phyloP scores from a whole-genome alignment of 2,888 invertebrate genomes.

The Chromoteleia sp. region DNA sequence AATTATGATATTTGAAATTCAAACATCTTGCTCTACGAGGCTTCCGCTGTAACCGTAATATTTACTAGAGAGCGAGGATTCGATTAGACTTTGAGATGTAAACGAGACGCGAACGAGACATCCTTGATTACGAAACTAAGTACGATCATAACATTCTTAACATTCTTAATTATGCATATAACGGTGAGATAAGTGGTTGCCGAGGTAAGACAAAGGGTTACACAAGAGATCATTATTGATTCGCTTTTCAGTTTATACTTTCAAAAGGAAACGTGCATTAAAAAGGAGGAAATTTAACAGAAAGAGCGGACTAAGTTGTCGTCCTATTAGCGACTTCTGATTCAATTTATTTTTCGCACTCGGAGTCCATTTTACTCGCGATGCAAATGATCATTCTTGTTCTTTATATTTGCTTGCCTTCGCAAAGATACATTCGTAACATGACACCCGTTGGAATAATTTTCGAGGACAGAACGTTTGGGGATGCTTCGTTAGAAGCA shows the following conservation, averaged over 20 bases:
- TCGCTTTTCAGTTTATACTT: not conserved
- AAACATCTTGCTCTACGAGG: not conserved
- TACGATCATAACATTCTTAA: constrained; percentile 1
- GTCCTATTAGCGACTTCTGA: constrained; percentile 31
- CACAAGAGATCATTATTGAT: not conserved
- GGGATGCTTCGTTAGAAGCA: not conserved
- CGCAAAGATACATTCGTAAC: constrained; percentile 24
- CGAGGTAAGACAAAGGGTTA: constrained; percentile 1
- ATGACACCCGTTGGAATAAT: constrained; percentile 11
- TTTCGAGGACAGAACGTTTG: not conserved
- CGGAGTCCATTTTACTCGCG: constrained; percentile 17
- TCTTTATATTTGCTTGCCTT: constrained; percentile 7
- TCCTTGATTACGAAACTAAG: constrained; percentile 6
- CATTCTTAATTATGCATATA: constrained; percentile 11
- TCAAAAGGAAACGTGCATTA: constrained; percentile 6
- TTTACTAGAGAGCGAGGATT: not conserved
- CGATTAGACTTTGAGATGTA: constrained; percentile 5
- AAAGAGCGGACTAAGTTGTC: constrained; percentile 22
- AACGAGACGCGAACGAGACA: not conserved
- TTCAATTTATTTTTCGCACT: constrained; percentile 39
- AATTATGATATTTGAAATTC: not conserved
- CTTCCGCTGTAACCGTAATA: not conserved
- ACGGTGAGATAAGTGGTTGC: not conserved
- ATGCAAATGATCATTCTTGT: constrained; percentile 30
- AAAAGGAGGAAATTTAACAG: not conserved